Conservation (phyloP, 1,140 invertebrate genomes). For the Drosophila quadrilineata region DNA sequence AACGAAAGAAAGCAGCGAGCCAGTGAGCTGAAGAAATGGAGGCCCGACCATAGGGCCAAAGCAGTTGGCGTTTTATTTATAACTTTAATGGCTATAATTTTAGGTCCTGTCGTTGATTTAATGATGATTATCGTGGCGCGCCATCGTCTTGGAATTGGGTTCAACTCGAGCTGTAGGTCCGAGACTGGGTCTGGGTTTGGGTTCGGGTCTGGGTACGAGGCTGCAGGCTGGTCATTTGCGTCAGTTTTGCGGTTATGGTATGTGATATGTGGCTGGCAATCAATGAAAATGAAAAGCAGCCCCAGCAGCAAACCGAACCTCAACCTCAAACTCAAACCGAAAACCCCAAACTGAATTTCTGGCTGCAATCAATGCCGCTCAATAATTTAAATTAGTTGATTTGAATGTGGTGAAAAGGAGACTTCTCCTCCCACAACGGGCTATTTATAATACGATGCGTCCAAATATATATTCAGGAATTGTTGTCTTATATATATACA, state of each 20-base stretch:
- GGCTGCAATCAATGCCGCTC: slow-evolving; percentile 59
- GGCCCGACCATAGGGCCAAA: slow-evolving; percentile 7
- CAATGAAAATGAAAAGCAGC: slow-evolving; percentile 12
- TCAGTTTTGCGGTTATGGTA: slow-evolving; percentile 39
- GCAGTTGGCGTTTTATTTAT: slow-evolving; percentile 64
- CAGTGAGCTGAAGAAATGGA: slow-evolving; percentile 1
- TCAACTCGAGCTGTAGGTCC: too few species aligned
- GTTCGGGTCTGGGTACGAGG: slow-evolving; percentile 16
- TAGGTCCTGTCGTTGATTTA: slow-evolving; percentile 68
- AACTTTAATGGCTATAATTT: slow-evolving; percentile 77
- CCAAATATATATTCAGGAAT: too few species aligned
- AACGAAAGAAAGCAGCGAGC: neutral
- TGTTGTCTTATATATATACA: slow-evolving; percentile 18
- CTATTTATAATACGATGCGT: neutral
- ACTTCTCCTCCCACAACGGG: too few species aligned
- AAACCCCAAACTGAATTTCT: neutral
- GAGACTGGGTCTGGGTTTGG: too few species aligned
- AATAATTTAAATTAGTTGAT: slow-evolving; percentile 69
- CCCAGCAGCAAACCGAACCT: neutral
- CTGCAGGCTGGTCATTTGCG: slow-evolving; percentile 51
- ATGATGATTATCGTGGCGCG: slow-evolving; percentile 67
- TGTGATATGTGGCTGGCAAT: slow-evolving; percentile 3
- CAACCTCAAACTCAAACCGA: neutral
- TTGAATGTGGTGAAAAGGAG: neutral
- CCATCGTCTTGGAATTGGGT: too few species aligned